A percentile compares a stretch with the other conserved stretches of the same genome.
phyloP scores from a whole-genome alignment of 1,140 invertebrate genomes.

The Pinna nobilis region DNA sequence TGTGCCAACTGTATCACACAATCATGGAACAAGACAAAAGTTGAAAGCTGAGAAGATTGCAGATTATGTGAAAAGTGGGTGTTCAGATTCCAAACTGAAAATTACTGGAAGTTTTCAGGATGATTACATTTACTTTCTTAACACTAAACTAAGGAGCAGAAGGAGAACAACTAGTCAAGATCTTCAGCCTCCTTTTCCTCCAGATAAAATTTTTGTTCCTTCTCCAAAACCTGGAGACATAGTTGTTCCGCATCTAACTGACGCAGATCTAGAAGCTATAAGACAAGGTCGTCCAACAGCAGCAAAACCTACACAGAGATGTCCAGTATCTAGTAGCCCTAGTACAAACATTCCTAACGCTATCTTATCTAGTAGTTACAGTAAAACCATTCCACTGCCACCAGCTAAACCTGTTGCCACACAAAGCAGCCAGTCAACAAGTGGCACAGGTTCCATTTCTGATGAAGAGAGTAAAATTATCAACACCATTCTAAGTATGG shows the following conservation, averaged over 20 bases:
- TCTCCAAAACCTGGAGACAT: conserved; percentile 67
- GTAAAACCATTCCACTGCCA: neutral
- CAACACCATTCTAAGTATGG: conserved; percentile 69
- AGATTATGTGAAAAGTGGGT: conserved; percentile 46
- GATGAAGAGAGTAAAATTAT: conserved; percentile 67
- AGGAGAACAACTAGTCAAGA: conserved; percentile 51
- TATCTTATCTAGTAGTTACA: conserved; percentile 11
- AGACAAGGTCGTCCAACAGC: conserved; percentile 28
- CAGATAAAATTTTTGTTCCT: conserved; percentile 51
- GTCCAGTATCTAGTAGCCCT: neutral
- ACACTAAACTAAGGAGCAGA: conserved; percentile 61
- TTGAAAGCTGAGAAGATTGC: conserved; percentile 45
- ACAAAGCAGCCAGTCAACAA: neutral
- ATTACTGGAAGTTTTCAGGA: conserved; percentile 70
- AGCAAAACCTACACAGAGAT: neutral
- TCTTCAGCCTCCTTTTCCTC: conserved; percentile 17
- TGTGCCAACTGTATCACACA: neutral
- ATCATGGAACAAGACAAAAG: neutral
- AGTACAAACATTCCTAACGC: conserved; percentile 2
- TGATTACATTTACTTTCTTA: conserved; percentile 69
- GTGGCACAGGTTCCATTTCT: conserved; percentile 20
- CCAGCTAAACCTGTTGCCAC: neutral
- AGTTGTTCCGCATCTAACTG: conserved; percentile 67
- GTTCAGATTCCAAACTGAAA: conserved; percentile 65
- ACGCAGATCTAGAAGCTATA: conserved; percentile 67